Percentiles rank a stretch among this genome's conserved stretches.
Evolutionary conservation across 2,113 vertebrate genomes (phyloP).

Genomic region (Calonectris borealis): DNA sequence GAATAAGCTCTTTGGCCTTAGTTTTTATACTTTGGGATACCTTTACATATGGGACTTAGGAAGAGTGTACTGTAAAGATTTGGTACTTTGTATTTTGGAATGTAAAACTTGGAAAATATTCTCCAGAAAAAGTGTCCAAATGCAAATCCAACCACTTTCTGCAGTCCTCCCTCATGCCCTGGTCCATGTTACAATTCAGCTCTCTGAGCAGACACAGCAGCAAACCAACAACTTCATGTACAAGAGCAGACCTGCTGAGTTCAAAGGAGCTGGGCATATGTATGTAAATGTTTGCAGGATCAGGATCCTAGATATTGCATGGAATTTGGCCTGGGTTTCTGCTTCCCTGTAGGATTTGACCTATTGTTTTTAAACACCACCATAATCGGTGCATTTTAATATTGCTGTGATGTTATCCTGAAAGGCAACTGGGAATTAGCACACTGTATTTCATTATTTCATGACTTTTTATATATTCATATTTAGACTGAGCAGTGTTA

Average conservation of each 20-base stretch:
- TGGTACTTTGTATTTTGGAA: not conserved
- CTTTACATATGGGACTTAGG: not conserved
- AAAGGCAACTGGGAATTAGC: conserved; percentile 51
- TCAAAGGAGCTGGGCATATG: not conserved
- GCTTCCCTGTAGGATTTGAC: conserved; percentile 19
- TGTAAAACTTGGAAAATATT: not conserved
- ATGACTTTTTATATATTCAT: conserved; percentile 50
- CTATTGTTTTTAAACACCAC: conserved; percentile 53
- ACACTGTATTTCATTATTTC: conserved; percentile 59
- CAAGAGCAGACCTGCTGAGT: conserved; percentile 15
- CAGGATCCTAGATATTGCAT: not conserved
- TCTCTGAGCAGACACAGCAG: not conserved
- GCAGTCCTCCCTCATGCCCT: not conserved
- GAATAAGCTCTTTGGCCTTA: not conserved
- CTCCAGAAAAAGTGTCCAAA: not conserved
- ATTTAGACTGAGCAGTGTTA: conserved; percentile 63
- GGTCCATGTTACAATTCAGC: not conserved
- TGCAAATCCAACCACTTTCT: not conserved
- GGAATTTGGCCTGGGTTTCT: conserved; percentile 22
- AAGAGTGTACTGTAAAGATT: not conserved
- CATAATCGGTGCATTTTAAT: conserved; percentile 7
- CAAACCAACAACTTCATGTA: not conserved
- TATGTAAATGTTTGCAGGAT: not conserved
- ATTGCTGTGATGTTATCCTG: conserved; percentile 47
- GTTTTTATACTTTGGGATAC: not conserved